phyloP scores from a whole-genome alignment of 2,113 vertebrate species.

The Charadrius vociferus region DNA sequence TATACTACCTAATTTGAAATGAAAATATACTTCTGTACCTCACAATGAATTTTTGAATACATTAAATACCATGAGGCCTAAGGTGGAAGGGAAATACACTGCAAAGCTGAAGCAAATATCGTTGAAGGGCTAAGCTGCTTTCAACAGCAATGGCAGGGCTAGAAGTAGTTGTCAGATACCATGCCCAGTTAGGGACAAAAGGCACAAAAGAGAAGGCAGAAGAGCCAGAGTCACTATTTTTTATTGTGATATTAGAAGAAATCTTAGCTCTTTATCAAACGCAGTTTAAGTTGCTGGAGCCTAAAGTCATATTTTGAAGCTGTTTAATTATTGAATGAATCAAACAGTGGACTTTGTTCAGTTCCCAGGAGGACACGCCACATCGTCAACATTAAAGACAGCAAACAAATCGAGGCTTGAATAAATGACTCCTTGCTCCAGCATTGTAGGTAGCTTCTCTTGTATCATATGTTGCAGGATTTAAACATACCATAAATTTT shows the following conservation, averaged over 20 bases:
- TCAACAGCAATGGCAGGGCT: background rate
- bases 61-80: background rate
- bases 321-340: constrained; percentile 14
- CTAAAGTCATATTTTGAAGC: background rate
- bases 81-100: background rate
- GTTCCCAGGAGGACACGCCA: background rate
- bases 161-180: background rate
- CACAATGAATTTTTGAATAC: background rate
- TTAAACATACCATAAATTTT: background rate
- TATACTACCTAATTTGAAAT: background rate
- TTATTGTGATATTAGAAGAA: background rate
- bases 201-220: background rate
- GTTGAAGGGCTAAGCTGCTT: background rate
- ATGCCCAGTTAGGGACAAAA: background rate
- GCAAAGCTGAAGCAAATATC: background rate
- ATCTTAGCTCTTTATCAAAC: background rate
- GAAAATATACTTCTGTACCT: background rate
- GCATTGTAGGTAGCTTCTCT: background rate
- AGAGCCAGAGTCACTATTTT: background rate
- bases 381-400: background rate
- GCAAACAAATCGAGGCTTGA: background rate
- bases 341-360: background rate
- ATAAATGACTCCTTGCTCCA: background rate
- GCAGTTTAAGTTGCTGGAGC: background rate
- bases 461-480: background rate